phyloP scores from a whole-genome alignment of 2,113 vertebrate species.

The Sinocyclocheilus anshuiensis region DNA sequence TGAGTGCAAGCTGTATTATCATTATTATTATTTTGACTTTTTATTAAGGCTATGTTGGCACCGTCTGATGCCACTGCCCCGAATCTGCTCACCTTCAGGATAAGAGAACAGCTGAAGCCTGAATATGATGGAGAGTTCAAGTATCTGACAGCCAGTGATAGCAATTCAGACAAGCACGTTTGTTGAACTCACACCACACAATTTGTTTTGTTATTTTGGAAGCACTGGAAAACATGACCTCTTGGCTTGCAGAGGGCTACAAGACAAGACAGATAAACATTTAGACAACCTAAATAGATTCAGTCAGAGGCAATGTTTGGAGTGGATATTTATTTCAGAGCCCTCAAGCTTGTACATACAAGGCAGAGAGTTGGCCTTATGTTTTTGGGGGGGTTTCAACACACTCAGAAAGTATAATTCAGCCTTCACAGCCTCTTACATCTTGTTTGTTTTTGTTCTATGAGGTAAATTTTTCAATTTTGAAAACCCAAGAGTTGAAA shows the following conservation, averaged over 20 bases:
- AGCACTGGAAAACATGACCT: constrained; percentile 64
- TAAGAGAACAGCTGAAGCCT: constrained; percentile 27
- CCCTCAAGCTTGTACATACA: constrained; percentile 59
- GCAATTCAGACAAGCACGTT: constrained; percentile 56
- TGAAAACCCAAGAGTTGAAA: background rate
- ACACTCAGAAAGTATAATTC: constrained; percentile 68
- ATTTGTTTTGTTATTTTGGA: constrained; percentile 68
- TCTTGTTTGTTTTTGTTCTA: constrained; percentile 68
- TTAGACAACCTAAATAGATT: constrained; percentile 76
- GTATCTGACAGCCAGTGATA: constrained; percentile 61
- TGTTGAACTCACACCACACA: constrained; percentile 61
- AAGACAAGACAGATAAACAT: constrained; percentile 74
- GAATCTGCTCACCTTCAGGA: constrained; percentile 51
- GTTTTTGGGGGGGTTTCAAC: constrained; percentile 65
- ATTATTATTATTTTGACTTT: constrained; percentile 54
- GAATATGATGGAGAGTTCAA: constrained; percentile 54
- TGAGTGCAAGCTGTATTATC: constrained; percentile 46
- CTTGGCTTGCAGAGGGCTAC: constrained; percentile 57
- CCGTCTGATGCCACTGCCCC: constrained; percentile 26
- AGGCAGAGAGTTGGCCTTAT: constrained; percentile 61
- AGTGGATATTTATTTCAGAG: constrained; percentile 67
- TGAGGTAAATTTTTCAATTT: constrained; percentile 14
- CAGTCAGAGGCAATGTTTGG: constrained; percentile 57
- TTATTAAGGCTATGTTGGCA: constrained; percentile 55
- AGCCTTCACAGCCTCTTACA: constrained; percentile 57